Percentiles rank a stretch among this genome's conserved stretches.
phyloP scores from a whole-genome alignment of 2,888 invertebrate genomes.

The Mesorhabditis spiculigera region DNA sequence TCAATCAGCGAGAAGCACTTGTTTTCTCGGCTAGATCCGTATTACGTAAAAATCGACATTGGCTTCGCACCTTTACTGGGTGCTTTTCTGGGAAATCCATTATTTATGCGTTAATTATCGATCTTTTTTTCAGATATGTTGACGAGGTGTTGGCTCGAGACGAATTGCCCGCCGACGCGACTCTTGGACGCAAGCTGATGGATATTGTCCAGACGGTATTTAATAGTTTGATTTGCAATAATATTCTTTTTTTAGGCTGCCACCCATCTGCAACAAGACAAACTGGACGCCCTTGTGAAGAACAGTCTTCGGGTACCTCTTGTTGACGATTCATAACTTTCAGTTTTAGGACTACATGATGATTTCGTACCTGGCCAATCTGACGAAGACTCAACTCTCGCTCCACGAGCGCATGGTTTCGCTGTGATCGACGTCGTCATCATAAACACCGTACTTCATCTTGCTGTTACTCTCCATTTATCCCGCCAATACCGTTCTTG shows the following conservation, averaged over 20 bases:
- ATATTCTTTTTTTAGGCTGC: conserved; percentile 72
- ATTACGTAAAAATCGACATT: too few species aligned
- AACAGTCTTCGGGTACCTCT: conserved; percentile 78
- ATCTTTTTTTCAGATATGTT: conserved; percentile 63
- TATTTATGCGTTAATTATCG: background rate
- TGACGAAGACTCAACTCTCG: conserved; percentile 91
- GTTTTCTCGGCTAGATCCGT: too few species aligned
- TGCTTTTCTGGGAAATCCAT: too few species aligned
- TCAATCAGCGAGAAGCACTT: too few species aligned
- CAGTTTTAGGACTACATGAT: conserved; percentile 78
- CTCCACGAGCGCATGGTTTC: conserved; percentile 82
- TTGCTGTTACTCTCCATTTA: too few species aligned
- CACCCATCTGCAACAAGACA: conserved; percentile 76
- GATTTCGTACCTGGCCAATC: conserved; percentile 90
- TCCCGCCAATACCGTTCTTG: too few species aligned
- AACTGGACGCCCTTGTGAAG: conserved; percentile 90
- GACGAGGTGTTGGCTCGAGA: conserved; percentile 80
- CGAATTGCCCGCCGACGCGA: conserved; percentile 69
- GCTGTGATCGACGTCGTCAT: conserved; percentile 10
- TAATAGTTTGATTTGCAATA: conserved; percentile 67
- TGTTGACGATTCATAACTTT: background rate
- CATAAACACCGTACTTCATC: too few species aligned
- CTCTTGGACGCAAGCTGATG: conserved; percentile 82
- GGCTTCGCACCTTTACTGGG: too few species aligned
- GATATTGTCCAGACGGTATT: conserved; percentile 57